Percentiles rank a stretch among this genome's conserved stretches.
Evolutionary conservation across 2,888 invertebrate genomes (phyloP).

Genomic region (Pyrrhia umbra): DNA sequence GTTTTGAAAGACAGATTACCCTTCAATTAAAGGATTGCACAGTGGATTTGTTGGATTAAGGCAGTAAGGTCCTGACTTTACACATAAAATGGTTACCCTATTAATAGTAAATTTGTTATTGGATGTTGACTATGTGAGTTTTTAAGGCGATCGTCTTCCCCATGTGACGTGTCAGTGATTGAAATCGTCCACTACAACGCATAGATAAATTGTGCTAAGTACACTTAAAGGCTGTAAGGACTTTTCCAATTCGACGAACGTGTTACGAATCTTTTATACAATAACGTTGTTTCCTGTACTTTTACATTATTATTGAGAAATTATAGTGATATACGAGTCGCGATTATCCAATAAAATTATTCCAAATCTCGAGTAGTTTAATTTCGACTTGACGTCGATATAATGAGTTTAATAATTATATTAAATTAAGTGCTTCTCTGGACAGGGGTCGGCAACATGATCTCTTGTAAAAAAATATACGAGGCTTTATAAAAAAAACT

Average conservation of each 20-base stretch:
- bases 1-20: not conserved
- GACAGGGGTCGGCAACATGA: slow-evolving; percentile 41
- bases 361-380: slow-evolving; percentile 42
- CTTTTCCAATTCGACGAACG: slow-evolving; percentile 42
- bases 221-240: slow-evolving; percentile 54
- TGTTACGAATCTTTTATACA: slow-evolving; percentile 52
- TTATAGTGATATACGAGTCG: slow-evolving; percentile 47
- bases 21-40: too few species aligned
- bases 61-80: too few species aligned
- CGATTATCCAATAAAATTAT: slow-evolving; percentile 48
- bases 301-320: slow-evolving; percentile 54
- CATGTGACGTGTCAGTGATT: slow-evolving; percentile 2
- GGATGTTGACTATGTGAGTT: not conserved
- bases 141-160: slow-evolving; percentile 23
- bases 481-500: slow-evolving; percentile 45
- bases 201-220: slow-evolving; percentile 48
- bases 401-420: slow-evolving; percentile 16
- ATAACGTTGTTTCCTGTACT: slow-evolving; percentile 40
- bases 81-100: not conserved
- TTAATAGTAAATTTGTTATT: not conserved
- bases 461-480: slow-evolving; percentile 53
- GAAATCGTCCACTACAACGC: slow-evolving; percentile 11
- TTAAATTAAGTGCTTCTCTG: slow-evolving; percentile 25
- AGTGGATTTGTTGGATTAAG: too few species aligned
- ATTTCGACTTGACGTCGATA: slow-evolving; percentile 30